Percentiles rank a stretch among this genome's conserved stretches.
Evolutionary conservation across 2,888 invertebrate species (phyloP).

Genomic region (Lydus trimaculatus): DNA sequence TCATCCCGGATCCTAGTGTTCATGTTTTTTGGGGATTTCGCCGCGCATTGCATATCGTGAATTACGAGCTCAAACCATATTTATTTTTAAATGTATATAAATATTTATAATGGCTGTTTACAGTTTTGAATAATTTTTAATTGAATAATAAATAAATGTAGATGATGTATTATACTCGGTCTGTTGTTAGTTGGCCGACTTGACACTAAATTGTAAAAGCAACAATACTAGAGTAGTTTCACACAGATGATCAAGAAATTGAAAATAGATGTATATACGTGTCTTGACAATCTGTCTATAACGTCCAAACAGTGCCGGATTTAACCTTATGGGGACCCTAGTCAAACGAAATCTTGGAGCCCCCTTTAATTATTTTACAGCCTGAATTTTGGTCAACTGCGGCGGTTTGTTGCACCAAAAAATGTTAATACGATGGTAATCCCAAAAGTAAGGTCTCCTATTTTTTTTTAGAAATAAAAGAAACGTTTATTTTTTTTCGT

Average conservation of each 20-base stretch:
- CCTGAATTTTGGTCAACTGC: too few relatives aligned
- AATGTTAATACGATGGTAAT: too few relatives aligned
- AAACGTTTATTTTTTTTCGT: too few relatives aligned
- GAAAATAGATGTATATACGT: too few relatives aligned
- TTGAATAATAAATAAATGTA: background rate
- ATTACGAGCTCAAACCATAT: constrained; percentile 25
- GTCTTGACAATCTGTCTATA: too few relatives aligned
- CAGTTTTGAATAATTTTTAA: background rate
- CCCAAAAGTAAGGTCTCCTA: too few relatives aligned
- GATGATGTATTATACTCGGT: background rate
- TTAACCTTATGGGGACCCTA: too few relatives aligned
- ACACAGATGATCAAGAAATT: background rate
- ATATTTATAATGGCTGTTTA: constrained; percentile 27
- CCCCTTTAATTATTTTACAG: too few relatives aligned
- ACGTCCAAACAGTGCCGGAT: too few relatives aligned
- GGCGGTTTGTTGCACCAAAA: too few relatives aligned
- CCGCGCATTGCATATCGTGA: constrained; percentile 33
- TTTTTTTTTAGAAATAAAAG: too few relatives aligned
- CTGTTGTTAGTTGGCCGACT: background rate
- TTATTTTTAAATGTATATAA: constrained; percentile 24
- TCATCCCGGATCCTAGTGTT: background rate
- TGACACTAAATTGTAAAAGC: background rate
- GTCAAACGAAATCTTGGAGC: too few relatives aligned
- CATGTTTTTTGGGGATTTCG: background rate
- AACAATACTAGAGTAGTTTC: background rate